Conservation (phyloP, 2,113 vertebrate genomes). For the Apteryx mantelli region DNA sequence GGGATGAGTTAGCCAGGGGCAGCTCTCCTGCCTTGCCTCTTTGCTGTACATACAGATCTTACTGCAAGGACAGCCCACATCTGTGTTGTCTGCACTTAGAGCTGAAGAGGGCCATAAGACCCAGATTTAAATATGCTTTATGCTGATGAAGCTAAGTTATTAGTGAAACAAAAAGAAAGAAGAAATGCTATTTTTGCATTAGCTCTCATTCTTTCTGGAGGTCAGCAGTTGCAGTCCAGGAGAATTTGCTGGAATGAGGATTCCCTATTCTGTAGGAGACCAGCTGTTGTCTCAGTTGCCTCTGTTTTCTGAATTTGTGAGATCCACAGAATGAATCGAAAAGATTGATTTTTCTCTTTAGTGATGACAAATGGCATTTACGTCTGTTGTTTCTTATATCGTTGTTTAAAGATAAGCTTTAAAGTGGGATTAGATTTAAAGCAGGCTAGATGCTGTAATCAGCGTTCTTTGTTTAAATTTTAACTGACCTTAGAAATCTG, state of each 20-base stretch:
- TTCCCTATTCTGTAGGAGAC: not conserved
- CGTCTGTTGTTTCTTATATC: not conserved
- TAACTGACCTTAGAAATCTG: not conserved
- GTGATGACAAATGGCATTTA: not conserved
- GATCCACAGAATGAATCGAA: not conserved
- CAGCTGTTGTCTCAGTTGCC: not conserved
- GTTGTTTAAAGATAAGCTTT: not conserved
- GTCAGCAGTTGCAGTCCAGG: not conserved
- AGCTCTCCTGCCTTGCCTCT: not conserved
- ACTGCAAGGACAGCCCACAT: not conserved
- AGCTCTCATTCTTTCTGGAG: not conserved
- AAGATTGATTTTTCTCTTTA: not conserved
- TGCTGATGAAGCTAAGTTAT: not conserved
- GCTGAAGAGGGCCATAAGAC: not conserved
- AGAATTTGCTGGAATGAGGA: not conserved
- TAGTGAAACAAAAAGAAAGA: not conserved
- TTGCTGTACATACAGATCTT: not conserved
- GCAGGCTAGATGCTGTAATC: not conserved
- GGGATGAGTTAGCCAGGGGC: not conserved
- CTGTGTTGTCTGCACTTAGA: not conserved
- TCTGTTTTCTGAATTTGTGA: not conserved
- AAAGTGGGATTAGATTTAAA: constrained; percentile 2
- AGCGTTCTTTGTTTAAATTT: not conserved
- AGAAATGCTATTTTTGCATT: not conserved
- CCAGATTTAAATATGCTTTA: not conserved